Base-by-base conservation (phyloP, 2,797 vertebrate species). In the Aphelocoma californica region DNA sequence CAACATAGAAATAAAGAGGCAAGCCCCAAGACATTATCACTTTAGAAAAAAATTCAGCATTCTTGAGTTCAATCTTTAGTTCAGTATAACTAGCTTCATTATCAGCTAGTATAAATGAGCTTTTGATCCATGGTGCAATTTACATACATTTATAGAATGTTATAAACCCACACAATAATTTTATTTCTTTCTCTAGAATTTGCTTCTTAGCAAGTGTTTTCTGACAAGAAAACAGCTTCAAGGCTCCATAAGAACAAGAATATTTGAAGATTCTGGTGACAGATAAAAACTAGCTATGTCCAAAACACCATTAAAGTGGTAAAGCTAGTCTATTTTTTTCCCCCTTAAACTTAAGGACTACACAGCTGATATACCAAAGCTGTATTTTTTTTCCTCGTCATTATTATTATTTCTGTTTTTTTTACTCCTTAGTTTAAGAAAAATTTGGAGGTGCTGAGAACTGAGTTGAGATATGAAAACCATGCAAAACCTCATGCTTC, bases 121-220 rank as follows among this genome's bases (percentile, higher is more conserved):
- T 88, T 93, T 77, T 81, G 77, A 90, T 94, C 92, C 82, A 92
- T 86, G 80, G 82, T 47, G 32, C 75, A 91, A 95, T 96, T 96
- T 92, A 70, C 51, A 50, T 77, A 47, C 88, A 93, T 75, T 96
- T 92, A 58, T n/a, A 75, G n/a, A 4, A 3, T 58, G 24, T 62
- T 92, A 84, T 56, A 93, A 96, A 81, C 89, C 95, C 95, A 97
- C 95, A 73, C 89, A 75, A 74, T 70, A 79, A 67, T 92, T 92
- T 89, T 80, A 64, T 90, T 93, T 94, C 65, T 90, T 94, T 77
- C 77, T 91, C 85, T 45, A 86, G 18, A 88, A 93, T 84, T 48
- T 88, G 56, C 85, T 84, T 88, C 70, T 88, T 81, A 57, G 40
- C 28, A 64, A 90, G 60, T 42, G 23, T 77, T 92, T 94, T 88